phyloP scores from a whole-genome alignment of 2,113 vertebrate species.

The Pseudonaja textilis region DNA sequence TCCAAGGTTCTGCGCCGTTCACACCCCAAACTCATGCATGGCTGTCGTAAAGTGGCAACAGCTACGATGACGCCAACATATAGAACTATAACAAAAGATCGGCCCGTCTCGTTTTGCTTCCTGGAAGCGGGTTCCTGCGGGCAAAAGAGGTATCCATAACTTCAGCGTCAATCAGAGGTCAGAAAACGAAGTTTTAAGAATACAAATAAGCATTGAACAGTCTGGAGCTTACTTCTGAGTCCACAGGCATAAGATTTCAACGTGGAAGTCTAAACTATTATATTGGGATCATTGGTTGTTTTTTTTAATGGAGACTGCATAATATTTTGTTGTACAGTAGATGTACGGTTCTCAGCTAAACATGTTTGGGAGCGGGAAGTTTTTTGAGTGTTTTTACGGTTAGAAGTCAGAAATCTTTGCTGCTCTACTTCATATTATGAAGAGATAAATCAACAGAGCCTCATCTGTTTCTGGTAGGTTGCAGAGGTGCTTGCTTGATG shows the following conservation, averaged over 20 bases:
- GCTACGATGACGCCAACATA: too few species aligned
- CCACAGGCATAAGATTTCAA: neutral
- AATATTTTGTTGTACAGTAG: neutral
- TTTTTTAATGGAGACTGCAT: neutral
- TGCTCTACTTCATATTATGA: neutral
- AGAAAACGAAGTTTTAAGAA: neutral
- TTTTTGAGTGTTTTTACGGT: neutral
- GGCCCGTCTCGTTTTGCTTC: neutral
- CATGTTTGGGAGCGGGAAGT: neutral
- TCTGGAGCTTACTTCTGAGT: neutral
- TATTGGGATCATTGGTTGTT: neutral
- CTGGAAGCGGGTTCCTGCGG: neutral
- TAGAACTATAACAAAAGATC: neutral
- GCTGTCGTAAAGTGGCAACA: constrained; percentile 6
- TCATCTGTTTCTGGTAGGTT: neutral
- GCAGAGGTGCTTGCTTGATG: neutral
- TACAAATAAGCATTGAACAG: neutral
- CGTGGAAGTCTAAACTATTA: neutral
- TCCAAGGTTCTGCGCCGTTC: neutral
- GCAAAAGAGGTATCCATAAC: neutral
- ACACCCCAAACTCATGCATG: too few species aligned
- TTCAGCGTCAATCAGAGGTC: neutral
- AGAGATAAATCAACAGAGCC: neutral
- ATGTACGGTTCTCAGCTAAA: neutral
- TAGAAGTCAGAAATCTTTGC: neutral